Evolutionary conservation across 1,140 invertebrate species (phyloP), one percentile per base, ranked within the genome.

Genomic region (Uloborus diversus): DNA sequence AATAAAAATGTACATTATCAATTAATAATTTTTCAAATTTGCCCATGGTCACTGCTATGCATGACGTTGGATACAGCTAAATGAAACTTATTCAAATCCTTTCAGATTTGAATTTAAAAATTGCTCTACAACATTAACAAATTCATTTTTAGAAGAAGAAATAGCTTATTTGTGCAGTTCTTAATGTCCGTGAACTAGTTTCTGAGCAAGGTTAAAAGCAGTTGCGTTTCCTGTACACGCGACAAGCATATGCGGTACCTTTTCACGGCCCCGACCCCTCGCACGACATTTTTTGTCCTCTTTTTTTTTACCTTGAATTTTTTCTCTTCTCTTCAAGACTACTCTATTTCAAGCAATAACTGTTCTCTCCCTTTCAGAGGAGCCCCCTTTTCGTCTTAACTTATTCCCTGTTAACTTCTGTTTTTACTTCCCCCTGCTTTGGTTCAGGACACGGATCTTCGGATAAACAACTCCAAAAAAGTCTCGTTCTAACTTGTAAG

Each of bases 271-370:
- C 37, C 51, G 7, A 30, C 35, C 56, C 69, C 69, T 47, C 32
- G 30, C 37, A 30, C 51, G 32, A 20, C 23, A 23, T 56, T 56
- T 56, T 69, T 53, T 25, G 32, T 14, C 9, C 17, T 17, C 35
- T 57, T 35, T 23, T 23, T 37, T 35, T 47, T 56, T 32, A 37
- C 27, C 32, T 11, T 32, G 37, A 25, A 56, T 35, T 53, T 53
- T 47, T 68, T 30, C 30, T 42, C 69, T 37, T 25, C 28, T 33
- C 47, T 30, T 23, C 47, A 25, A 25, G 35, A 73, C 69, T 73
- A 42, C 69, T 73, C 69, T 73, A 73, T 73, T 73, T 73, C 53
- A 56, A 73, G 69, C 69, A 73, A 59, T 61, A 61, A 49, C 56
- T 61, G 69, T 27, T 17, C 28, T 20, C 1, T n/a, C 14, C 13